phyloP scores from a whole-genome alignment of 2,888 invertebrate species.

The Trachelus stipa region DNA sequence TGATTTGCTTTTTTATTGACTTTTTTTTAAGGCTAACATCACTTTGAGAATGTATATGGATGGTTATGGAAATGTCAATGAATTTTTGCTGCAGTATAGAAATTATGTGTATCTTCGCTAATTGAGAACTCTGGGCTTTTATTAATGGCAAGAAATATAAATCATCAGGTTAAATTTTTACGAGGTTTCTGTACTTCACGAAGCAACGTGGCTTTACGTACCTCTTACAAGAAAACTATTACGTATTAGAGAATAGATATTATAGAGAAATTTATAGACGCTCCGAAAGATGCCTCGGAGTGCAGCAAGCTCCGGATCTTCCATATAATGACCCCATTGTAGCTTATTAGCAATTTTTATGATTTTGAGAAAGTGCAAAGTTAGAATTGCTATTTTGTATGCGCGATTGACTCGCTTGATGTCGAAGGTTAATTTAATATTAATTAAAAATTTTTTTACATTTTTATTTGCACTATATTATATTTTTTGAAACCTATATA shows the following conservation, averaged over 20 bases:
- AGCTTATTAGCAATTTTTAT: not conserved
- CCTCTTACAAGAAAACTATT: not conserved
- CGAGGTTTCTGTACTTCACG: not conserved
- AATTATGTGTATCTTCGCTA: not conserved
- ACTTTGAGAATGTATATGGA: not conserved
- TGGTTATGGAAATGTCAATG: not conserved
- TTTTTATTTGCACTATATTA: no score
- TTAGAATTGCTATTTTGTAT: not conserved
- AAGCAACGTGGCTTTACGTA: not conserved
- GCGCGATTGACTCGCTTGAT: no score
- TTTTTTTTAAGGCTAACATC: not conserved
- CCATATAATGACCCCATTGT: not conserved
- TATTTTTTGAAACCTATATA: no score
- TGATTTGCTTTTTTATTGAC: not conserved
- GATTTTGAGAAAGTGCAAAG: not conserved
- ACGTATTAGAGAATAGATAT: not conserved
- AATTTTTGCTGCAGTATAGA: not conserved
- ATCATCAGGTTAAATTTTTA: not conserved
- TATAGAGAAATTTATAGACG: not conserved
- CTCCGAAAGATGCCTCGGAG: not conserved
- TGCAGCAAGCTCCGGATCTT: not conserved
- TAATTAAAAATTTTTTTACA: no score
- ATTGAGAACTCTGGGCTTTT: no score
- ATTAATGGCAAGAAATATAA: no score
- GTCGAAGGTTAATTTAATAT: no score